Evolutionary conservation across 2,113 vertebrate genomes (phyloP), one percentile per base, ranked within the genome.

Genomic region (Coturnix japonica): DNA sequence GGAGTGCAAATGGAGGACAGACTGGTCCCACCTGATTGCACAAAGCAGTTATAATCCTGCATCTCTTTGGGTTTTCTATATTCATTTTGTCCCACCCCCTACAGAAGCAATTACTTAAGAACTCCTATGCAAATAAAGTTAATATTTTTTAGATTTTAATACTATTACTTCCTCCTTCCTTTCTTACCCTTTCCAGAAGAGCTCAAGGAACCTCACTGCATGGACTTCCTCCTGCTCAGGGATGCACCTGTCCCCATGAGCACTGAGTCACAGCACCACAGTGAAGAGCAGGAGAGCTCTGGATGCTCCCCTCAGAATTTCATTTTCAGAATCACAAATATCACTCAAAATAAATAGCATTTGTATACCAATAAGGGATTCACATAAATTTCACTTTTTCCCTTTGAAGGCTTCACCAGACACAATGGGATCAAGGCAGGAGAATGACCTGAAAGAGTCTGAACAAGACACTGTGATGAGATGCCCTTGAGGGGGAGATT

Each of bases 381-480:
- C 28, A 70, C 4, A 2, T 77, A 72, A 89, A 46, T 21, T 9
- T 3, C 17, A 69, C 6, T 5, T 69, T 64, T 67, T 46, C 47
- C 28, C 71, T 37, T 15, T 23, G 47, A 86, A 81, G 26, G 11
- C 20, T 67, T 80, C 26, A 21, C 51, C 13, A 18, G 31, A 13
- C 25, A 20, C 13, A 59, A 25, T 2, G 1, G 30, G 8, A 72
- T 18, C 2, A 3, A 53, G 6, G 6, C 3, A 4, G 22, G 66
- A 41, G 20, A 1, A 20, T 23, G 8, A 7, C 26, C 1, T 0
- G 0, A 28, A 6, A n/a, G 16, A 0, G 1, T 19, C 28, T 1
- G 0, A 13, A 7, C 9, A 41, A 39, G 8, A 46, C 1, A 1
- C 31, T 47, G 26, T 14, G 10, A 47, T 25, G 57, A 25, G 14